Percentiles rank a stretch among this genome's conserved stretches.
phyloP scores from a whole-genome alignment of 2,797 vertebrate genomes.

The Squalus acanthias region DNA sequence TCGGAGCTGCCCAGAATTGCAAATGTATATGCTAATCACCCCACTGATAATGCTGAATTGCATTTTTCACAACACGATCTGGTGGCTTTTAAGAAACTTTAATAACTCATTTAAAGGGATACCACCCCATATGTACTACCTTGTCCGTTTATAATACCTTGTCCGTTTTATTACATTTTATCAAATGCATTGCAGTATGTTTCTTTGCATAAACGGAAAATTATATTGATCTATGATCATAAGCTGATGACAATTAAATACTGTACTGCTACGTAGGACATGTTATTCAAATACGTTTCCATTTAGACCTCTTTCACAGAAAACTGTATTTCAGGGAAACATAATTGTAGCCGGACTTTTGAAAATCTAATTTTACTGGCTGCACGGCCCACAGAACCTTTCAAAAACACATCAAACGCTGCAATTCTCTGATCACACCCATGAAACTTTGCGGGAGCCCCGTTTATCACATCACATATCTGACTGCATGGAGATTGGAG shows the following conservation, averaged over 20 bases:
- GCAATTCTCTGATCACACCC: constrained; percentile 18
- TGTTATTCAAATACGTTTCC: not conserved
- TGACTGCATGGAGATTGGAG: not conserved
- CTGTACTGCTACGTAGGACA: not conserved
- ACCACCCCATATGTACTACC: no score
- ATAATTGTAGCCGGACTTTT: no score
- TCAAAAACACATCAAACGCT: not conserved
- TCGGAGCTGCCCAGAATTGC: not conserved
- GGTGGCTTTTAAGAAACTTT: not conserved
- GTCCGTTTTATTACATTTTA: not conserved
- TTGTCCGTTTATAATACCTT: not conserved
- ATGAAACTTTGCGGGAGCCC: constrained; percentile 2
- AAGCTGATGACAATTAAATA: not conserved
- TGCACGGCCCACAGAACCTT: not conserved
- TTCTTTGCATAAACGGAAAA: not conserved
- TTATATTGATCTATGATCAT: not conserved
- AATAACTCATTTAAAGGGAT: not conserved
- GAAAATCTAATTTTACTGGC: not conserved
- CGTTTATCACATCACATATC: constrained; percentile 5
- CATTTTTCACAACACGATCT: not conserved
- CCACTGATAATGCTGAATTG: not conserved
- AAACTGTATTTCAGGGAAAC: not conserved
- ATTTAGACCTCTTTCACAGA: not conserved
- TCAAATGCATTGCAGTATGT: not conserved
- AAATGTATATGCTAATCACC: not conserved